phyloP scores from a whole-genome alignment of 2,797 vertebrate species.

The Xenops minutus region DNA sequence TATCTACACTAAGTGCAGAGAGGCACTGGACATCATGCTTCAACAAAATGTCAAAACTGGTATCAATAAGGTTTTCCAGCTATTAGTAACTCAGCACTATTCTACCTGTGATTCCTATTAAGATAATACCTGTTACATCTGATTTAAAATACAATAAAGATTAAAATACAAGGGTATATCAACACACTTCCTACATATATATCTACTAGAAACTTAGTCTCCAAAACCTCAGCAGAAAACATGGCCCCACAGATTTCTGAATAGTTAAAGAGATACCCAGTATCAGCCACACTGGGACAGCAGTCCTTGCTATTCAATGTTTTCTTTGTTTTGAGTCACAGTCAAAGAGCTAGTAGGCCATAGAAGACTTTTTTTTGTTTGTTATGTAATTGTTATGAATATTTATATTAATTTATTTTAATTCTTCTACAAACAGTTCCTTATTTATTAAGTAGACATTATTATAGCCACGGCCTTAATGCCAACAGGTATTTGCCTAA shows the following conservation, averaged over 20 bases:
- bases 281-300: constrained; percentile 38
- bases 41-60: constrained; percentile 82
- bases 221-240: constrained; percentile 35
- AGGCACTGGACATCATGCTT: constrained; percentile 92
- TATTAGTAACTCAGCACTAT: constrained; percentile 73
- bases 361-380: not conserved
- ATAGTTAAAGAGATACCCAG: not conserved
- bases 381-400: not conserved
- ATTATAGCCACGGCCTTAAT: not conserved
- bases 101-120: constrained; percentile 74
- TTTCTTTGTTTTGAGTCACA: constrained; percentile 13
- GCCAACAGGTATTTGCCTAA: constrained; percentile 49
- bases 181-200: constrained; percentile 26
- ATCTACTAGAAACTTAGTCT: constrained; percentile 36
- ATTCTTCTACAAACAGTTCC: not conserved
- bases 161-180: constrained; percentile 63
- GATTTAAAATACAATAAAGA: constrained; percentile 61
- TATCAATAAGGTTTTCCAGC: constrained; percentile 76
- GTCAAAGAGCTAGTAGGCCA: not conserved
- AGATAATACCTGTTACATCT: constrained; percentile 71
- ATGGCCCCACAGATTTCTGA: not conserved
- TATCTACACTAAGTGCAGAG: constrained; percentile 90
- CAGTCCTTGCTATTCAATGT: not conserved
- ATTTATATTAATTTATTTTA: not conserved
- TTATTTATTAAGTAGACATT: constrained; percentile 38